Percentiles rank a stretch among this genome's conserved stretches.
Conservation (phyloP, 37 sponge, comb jelly and placozoan genomes). For the Diacarnus erythraeanus region DNA sequence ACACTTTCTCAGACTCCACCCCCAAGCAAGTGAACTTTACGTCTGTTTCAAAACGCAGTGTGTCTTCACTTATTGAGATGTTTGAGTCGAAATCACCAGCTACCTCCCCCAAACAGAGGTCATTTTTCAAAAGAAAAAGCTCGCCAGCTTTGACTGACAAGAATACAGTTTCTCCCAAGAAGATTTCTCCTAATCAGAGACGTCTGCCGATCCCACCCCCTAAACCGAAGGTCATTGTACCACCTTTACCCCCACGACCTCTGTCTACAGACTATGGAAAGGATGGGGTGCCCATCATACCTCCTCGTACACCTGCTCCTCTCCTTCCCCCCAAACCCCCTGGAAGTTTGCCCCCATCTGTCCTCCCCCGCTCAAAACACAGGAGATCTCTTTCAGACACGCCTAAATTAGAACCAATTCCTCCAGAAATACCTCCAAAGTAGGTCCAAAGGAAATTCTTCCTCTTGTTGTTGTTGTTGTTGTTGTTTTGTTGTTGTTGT, state of each 20-base stretch:
- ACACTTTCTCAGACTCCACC: background rate
- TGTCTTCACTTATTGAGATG: constrained; percentile 17
- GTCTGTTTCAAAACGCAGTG: background rate
- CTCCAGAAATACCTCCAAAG: background rate
- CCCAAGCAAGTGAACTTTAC: background rate
- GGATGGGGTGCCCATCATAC: background rate
- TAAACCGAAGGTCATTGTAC: background rate
- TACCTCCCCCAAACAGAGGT: background rate
- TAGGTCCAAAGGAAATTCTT: background rate
- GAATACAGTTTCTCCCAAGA: background rate
- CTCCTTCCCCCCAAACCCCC: constrained; percentile 33
- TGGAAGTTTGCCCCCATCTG: constrained; percentile 12
- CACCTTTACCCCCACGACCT: constrained; percentile 24
- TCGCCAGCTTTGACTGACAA: background rate
- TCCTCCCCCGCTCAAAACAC: background rate
- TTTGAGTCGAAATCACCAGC: constrained; percentile 34
- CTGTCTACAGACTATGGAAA: background rate
- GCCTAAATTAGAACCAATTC: background rate
- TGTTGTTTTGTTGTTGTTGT: background rate
- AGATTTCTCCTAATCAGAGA: background rate
- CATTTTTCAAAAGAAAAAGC: background rate
- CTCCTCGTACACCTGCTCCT: constrained; percentile 45
- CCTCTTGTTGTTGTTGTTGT: background rate
- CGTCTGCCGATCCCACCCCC: constrained; percentile 16
- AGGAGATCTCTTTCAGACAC: background rate